Evolutionary conservation across 2,113 vertebrate species (phyloP), one percentile per base, ranked within the genome.

Genomic region (Rhipidura dahli): DNA sequence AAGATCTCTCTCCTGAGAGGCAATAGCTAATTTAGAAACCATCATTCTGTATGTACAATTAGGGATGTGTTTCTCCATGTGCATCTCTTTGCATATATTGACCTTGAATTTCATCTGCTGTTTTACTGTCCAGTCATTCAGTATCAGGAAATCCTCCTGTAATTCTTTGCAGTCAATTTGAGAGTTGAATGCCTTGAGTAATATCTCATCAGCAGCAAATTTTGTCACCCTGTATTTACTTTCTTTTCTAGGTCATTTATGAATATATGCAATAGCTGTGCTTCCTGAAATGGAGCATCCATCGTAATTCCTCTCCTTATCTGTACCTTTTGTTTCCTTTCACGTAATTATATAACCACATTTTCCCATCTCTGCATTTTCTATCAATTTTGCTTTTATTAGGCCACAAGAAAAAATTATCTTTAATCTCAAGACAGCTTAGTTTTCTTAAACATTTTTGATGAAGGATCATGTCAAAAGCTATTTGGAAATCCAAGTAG

Each of bases 1-100:
- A 93, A 80, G 56, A 88, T 90, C n/a, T 90, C 57, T 80, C 92
- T 96, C 95, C 45, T 92, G 88, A 90, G 94, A 97, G 71, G 83
- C 79, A 93, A 90, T 70, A 92, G 63, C 75, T 96, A 88, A 96
- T 94, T 96, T 93, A 96, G 71, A 68, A 94, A 30, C 75, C 79
- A 77, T 92, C 75, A 65, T 92, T 83, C 71, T 76, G 54, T 77
- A 86, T 70, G 50, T 90, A 88, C 88, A 94, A 90, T 96, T 95
- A 94, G 94, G 75, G 39, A 77, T 85, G 63, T 77, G 68, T 95
- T 97, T 93, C 90, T 94, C 86, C 92, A 80, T 92, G 54, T 95
- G 88, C 83, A 83, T 93, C 90, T 96, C 59, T 94, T 93, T 94
- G 96, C 95, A 95, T 94, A 94, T 80, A 93, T 88, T 97, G 95